Evolutionary conservation across 2,113 vertebrate species (phyloP), one percentile per base, ranked within the genome.

Genomic region (Castor canadensis): DNA sequence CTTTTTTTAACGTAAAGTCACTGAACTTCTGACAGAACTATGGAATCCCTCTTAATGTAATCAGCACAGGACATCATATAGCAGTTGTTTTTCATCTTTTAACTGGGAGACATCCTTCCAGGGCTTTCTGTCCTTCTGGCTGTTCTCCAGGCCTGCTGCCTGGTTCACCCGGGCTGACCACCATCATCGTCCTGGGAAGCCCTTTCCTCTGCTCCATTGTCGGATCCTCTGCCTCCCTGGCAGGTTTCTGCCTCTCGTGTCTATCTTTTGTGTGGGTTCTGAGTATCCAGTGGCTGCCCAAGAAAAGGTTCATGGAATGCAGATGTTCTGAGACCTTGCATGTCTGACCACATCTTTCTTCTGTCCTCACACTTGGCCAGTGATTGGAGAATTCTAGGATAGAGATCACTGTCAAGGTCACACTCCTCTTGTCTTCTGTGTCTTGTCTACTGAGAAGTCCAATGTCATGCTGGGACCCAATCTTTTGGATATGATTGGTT

Each of bases 171-270:
- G 16, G 8, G 38, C 40, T 35, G 35, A 13, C 28, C 43, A 40
- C 28, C 47, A 16, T 5, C 47, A 5, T 35, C 5, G 8, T 4
- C 26, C 28, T 54, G 47, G 38, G 45, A 52, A 47, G 47, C 47
- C 20, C n/a, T 6, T 24, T 24, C 26, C 60, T 17, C 3, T 24
- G 22, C 5, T 40, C 35, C 45, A 3, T 15, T 40, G 15, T 5
- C 20, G 9, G 9, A 4, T 60, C 66, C 24, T 24, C 4, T 15
- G n/a, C 32, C 35, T 30, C 6, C 26, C 16, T n/a, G n/a, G n/a
- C n/a, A n/a, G n/a, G n/a, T n/a, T n/a, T 24, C 4, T 15, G n/a
- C 32, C 35, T 30, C 6, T 22, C 16, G 47, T 22, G 0, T 3
- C 32, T 38, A 30, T 9, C 52, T 60, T n/a, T 81, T 20, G 1